Base-by-base conservation (phyloP, 2,888 invertebrate genomes). In the Linnaemya tessellans region DNA sequence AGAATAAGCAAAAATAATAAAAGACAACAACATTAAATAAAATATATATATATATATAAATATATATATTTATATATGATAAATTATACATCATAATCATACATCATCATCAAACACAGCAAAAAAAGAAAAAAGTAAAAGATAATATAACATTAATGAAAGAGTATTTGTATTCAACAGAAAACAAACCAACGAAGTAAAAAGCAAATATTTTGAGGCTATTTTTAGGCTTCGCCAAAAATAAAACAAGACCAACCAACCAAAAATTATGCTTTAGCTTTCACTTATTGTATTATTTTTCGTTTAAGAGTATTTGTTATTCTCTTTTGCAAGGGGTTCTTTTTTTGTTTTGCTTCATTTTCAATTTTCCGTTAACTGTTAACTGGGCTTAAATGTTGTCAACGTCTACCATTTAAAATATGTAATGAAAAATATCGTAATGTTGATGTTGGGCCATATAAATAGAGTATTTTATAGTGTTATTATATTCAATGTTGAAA, bases 381-480 rank as follows among this genome's bases (percentile, higher is more conserved):
- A 67, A 82, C 68, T 71, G 73, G 46, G 79, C 73, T 81, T 84
- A 70, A 85, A 71, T 81, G 84, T 85, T 80, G 78, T 87, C 75
- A 87, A 78, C 87, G 84, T 82, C 91, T 91, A 91, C 91, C 91
- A 91, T 91, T 84, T 90, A 91, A 90, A 91, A 91, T 91, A 91
- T 91, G 91, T 91, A 91, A 91, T 91, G 91, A 91, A 91, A 91
- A 91, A 91, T 91, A 91, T 91, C 91, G 91, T 91, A 91, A 91
- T 91, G 91, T 91, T 91, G 91, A 91, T 91, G 91, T 91, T 91
- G 91, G 91, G 91, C 91, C 90, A 88, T n/a, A n/a, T n/a, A n/a
- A 70, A 70, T 79, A 68, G 30, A 46, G 9, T 43, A 73, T 46
- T 30, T 60, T 49, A 74, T 58, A 79, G 70, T 71, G 41, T 73